phyloP scores from a whole-genome alignment of 2,888 invertebrate species.

The Ophonus ardosiacus region DNA sequence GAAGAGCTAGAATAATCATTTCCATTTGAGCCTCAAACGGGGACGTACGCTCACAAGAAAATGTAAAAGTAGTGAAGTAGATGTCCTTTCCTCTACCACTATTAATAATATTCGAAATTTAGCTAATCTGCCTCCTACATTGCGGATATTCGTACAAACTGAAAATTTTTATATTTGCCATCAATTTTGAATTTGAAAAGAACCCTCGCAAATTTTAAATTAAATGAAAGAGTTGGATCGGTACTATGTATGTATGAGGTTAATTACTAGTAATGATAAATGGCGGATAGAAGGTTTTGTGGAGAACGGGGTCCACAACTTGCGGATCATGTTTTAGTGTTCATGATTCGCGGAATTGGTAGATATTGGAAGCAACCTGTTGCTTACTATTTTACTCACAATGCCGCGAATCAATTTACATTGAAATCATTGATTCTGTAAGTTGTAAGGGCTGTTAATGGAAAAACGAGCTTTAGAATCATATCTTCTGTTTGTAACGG shows the following conservation, averaged over 20 bases:
- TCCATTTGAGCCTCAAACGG: neutral
- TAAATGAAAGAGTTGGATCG: neutral
- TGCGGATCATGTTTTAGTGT: conserved; percentile 19
- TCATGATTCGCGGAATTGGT: conserved; percentile 37
- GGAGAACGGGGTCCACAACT: neutral
- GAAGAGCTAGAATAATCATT: too few species aligned
- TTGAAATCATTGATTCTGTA: neutral
- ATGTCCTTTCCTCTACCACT: neutral
- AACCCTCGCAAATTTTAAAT: neutral
- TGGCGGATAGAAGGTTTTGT: conserved; percentile 1
- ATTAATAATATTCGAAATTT: neutral
- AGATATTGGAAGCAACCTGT: conserved; percentile 30
- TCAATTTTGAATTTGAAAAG: neutral
- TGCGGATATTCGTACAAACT: neutral
- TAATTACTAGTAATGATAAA: neutral
- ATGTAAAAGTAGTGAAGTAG: neutral
- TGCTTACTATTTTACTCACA: conserved; percentile 24
- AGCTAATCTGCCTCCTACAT: neutral
- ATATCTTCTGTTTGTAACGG: conserved; percentile 13
- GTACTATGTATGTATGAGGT: neutral
- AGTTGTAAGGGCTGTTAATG: neutral
- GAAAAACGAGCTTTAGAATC: neutral
- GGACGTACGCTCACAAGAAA: neutral
- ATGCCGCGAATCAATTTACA: conserved; percentile 4
- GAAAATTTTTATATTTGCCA: neutral